Percentiles rank a stretch among this genome's conserved stretches.
phyloP scores from a whole-genome alignment of 2,113 vertebrate species.

The Peromyscus leucopus region DNA sequence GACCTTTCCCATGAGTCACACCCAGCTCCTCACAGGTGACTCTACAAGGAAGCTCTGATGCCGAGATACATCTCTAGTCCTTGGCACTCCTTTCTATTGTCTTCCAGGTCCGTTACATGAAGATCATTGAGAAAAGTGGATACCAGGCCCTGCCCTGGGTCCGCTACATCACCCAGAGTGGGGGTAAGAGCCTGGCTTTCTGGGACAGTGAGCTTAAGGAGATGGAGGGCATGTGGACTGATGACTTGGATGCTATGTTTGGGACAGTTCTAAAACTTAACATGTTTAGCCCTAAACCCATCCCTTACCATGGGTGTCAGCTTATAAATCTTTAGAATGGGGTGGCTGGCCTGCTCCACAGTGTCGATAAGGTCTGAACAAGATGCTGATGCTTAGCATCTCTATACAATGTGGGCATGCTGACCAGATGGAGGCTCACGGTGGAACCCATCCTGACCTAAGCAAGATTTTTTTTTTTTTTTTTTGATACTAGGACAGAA shows the following conservation, averaged over 20 bases:
- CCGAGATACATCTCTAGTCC: background rate
- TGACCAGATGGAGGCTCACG: background rate
- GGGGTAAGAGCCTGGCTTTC: constrained; percentile 86
- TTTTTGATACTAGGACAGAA: background rate
- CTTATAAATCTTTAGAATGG: constrained; percentile 38
- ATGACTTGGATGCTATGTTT: background rate
- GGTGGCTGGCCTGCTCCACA: background rate
- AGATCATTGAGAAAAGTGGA: constrained; percentile 97
- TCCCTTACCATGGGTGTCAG: background rate
- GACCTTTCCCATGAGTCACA: no score
- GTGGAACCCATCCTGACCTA: background rate
- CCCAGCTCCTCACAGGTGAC: background rate
- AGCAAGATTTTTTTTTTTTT: no score
- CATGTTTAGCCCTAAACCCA: background rate
- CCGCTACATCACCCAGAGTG: constrained; percentile 96
- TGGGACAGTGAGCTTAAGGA: background rate
- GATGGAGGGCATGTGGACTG: background rate
- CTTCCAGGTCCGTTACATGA: constrained; percentile 95
- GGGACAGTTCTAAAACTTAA: background rate
- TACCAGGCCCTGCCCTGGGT: constrained; percentile 94
- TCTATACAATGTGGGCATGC: background rate
- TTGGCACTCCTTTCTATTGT: background rate
- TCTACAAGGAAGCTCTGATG: background rate
- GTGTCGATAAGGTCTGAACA: background rate
- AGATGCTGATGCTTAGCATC: background rate